Evolutionary conservation across 2,113 vertebrate genomes (phyloP), one percentile per base, ranked within the genome.

Genomic region (Platanista minor): DNA sequence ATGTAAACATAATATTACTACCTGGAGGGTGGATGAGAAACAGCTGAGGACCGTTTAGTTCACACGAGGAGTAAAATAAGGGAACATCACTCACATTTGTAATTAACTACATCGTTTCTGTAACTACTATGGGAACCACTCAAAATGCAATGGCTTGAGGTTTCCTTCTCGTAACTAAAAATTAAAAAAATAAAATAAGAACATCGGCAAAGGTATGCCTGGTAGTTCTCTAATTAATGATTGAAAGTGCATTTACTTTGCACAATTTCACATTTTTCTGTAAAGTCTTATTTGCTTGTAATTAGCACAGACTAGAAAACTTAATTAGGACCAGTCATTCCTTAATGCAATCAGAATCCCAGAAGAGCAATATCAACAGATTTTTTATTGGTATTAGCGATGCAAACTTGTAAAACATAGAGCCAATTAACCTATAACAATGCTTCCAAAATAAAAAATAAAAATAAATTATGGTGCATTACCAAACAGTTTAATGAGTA

Each of bases 271-370:
- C 90, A 97, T 98, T 98, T 99, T 98, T 97, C 98, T 98, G 97
- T 94, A 96, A 97, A 97, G 96, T 97, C 96, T 96, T 98, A 98
- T 98, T 98, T 98, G 98, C 98, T 97, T 98, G 96, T 98, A 99
- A 99, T 98, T 98, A 99, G 97, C 98, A 98, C 84, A 98, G 96
- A 95, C 97, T 97, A 97, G 69, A 98, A 96, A 98, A 98, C 97
- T 98, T 98, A 99, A 99, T 99, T 98, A 98, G 82, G 91, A 97
- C 93, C 71, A 98, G 98, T 98, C 95, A 98, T 98, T 98, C 96
- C 97, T 98, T 98, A 98, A 98, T 98, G 97, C 81, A 98, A 98
- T 99, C 98, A 98, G 97, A 98, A 97, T 98, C 98, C 95, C 98
- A 77, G 66, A 97, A 97, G 98, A 98, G 98, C 97, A 98, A 97